These are phyloP conservation scores for human (Homo sapiens) DNA, from an alignment of 2,113 vertebrate genomes.

Conservation along the genomic window DNA sequence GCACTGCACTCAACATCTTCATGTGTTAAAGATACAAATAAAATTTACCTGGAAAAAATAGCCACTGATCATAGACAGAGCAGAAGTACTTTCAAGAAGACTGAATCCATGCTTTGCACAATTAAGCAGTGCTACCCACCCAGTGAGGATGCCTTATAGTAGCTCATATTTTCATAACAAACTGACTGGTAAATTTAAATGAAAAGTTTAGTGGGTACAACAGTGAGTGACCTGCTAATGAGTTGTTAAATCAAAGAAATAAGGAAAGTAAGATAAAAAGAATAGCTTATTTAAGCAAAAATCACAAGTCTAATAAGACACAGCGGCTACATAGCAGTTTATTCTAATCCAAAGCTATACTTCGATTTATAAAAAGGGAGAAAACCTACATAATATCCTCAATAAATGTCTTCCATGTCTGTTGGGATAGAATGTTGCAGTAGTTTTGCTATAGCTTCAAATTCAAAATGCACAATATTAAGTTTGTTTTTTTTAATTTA, in stretches of 20 bases:
- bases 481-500: background rate
- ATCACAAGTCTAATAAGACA: constrained; percentile 11
- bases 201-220: constrained; percentile 35
- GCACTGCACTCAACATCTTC: background rate
- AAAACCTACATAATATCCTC: background rate
- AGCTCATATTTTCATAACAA: constrained; percentile 49
- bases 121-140: background rate
- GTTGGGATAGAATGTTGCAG: background rate
- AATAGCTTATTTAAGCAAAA: constrained; percentile 43
- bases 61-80: background rate
- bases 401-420: background rate
- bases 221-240: background rate
- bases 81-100: constrained; percentile 28
- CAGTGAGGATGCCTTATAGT: constrained; percentile 9
- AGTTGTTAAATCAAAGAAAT: constrained; percentile 56
- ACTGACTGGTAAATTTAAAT: constrained; percentile 59
- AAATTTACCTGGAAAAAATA: constrained; percentile 29
- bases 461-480: background rate
- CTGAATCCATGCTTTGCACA: constrained; percentile 18
- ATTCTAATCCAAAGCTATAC: background rate
- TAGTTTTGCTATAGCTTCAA: background rate
- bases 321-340: background rate
- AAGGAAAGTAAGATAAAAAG: background rate
- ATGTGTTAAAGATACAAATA: background rate
- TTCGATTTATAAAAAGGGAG: background rate